Percentiles rank a stretch among this genome's conserved stretches.
These are phyloP conservation scores for Cetoscarus ocellatus DNA, from an alignment of 2,797 vertebrate species.

Conservation along the genomic window DNA sequence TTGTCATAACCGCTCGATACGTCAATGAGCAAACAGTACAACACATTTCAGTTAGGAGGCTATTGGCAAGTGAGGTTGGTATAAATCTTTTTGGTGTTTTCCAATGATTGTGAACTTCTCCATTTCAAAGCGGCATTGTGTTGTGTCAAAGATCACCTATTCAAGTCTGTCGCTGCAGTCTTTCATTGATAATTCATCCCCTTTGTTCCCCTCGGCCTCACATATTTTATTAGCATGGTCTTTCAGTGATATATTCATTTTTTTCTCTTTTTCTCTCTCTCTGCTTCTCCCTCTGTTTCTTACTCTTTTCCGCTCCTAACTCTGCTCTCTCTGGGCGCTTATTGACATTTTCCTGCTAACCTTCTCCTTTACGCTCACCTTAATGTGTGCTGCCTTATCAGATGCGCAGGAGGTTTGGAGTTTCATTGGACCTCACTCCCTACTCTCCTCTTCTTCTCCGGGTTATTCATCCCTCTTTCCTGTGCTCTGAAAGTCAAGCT, in stretches of 20 bases:
- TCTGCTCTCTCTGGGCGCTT: conserved; percentile 76
- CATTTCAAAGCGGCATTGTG: conserved; percentile 76
- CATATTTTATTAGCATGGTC: conserved; percentile 57
- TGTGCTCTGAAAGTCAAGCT: conserved; percentile 92
- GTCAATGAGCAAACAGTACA: conserved; percentile 75
- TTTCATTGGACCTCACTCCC: conserved; percentile 86
- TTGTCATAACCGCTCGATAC: conserved; percentile 83
- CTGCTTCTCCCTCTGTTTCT: conserved; percentile 45
- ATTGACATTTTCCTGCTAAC: conserved; percentile 84
- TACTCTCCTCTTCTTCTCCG: conserved; percentile 82
- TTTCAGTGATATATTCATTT: conserved; percentile 59
- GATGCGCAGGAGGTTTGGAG: conserved; percentile 88
- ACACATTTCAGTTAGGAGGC: conserved; percentile 68
- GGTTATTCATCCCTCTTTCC: conserved; percentile 89
- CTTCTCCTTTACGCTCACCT: conserved; percentile 85
- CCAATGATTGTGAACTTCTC: conserved; percentile 76
- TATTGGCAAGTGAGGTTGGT: conserved; percentile 59
- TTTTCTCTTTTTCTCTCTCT: conserved; percentile 44
- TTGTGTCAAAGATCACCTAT: conserved; percentile 76
- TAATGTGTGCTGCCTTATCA: conserved; percentile 89
- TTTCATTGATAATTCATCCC: conserved; percentile 76
- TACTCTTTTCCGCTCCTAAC: conserved; percentile 40
- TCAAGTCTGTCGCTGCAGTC: conserved; percentile 56
- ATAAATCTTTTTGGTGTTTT: conserved; percentile 72
- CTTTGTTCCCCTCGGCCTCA: conserved; percentile 52